Base-by-base conservation (phyloP, 35 echinoderm and acorn worm species). In the Heliocidaris erythrogramma region DNA sequence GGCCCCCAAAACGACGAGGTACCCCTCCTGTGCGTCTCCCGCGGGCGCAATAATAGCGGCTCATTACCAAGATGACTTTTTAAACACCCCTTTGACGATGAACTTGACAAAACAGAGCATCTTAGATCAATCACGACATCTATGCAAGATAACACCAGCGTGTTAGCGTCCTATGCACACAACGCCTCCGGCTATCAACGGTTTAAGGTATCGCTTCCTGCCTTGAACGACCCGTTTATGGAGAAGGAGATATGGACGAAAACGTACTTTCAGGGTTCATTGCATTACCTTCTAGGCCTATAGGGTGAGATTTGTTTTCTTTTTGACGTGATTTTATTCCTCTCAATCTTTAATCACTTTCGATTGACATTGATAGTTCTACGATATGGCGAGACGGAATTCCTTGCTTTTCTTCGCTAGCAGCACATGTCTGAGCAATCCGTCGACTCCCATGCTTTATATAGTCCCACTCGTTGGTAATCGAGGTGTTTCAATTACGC, bases 31-130 rank as follows among this genome's bases (percentile, higher is more conserved):
- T 78, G 65, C n/a, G 18, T 30, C 87, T 89, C 87, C 87, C 87
- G 87, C 31, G 87, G 87, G 87, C 87, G 9, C 87, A 89, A 89
- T 89, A 89, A 89, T 89, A 89, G 87, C 31, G 87, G 87, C 87
- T 89, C 31, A 89, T 89, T 89, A 89, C 47, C 7, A 30, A 89
- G 87, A 89, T 32, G 87, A 47, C 31, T 89, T 89, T 32, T 89
- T 89, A 89, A 89, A 89, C 87, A 89, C 32, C 30, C 30, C 24
- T 47, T 89, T 48, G 18, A 48, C 47, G 87, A 89, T 89, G 87
- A 89, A 48, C 31, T 48, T 89, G 47, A 89, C 11, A 89, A 47
- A 32, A 89, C 30, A 48, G 47, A 48, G 47, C 31, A 89, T 48
- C 32, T n/a, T 27, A 48, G 87, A 89, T 32, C 87, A 27, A 89